Base-by-base conservation (phyloP, 2,113 vertebrate species). In the Acrocephalus kingi region DNA sequence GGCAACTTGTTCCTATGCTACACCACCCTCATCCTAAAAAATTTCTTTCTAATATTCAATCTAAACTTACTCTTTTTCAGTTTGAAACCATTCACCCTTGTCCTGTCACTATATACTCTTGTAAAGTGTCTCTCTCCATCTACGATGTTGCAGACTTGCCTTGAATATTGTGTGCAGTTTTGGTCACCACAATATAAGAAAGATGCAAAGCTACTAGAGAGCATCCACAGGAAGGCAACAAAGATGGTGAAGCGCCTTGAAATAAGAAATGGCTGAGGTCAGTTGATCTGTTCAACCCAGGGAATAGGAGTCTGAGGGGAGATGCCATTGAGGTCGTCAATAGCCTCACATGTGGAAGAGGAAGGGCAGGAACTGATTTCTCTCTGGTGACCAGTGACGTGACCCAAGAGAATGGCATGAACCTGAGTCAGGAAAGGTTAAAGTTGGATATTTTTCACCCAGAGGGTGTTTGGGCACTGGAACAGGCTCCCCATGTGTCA, bases 131-230 rank as follows among this genome's bases (percentile, higher is more conserved):
- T 37, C 16, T 72, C 16, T 48, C 48, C 30, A 14, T 13, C 14
- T 39, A 11, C 0, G 0, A 11, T 63, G 41, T 8, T 64, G 58
- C 22, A 18, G 49, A 22, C 33, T 46, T 11, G 2, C 11, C 13
- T 33, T 22, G 49, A 55, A 63, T 12, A 17, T 5, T 33, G 33
- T 28, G 49, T 6, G 22, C 15, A 23, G 18, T 33, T 74, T 74
- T 48, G 18, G 69, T 28, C 41, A 33, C 7, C 11, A 7, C n/a
- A 39, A 12, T 5, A 3, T 9, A 25, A 55, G 25, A 62, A 30
- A 51, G 21, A 37, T 12, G 2, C 12, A 46, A 63, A 73, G 13
- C 27, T 54, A 3, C 7, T 46, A 27, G 17, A 33, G 33, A 73
- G 7, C 14, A 27, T 46, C 9, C 22, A 22, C 16, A 27, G 41